Evolutionary conservation across 2,113 vertebrate species (phyloP), one percentile per base, ranked within the genome.

Genomic region (Eulemur rufifrons): DNA sequence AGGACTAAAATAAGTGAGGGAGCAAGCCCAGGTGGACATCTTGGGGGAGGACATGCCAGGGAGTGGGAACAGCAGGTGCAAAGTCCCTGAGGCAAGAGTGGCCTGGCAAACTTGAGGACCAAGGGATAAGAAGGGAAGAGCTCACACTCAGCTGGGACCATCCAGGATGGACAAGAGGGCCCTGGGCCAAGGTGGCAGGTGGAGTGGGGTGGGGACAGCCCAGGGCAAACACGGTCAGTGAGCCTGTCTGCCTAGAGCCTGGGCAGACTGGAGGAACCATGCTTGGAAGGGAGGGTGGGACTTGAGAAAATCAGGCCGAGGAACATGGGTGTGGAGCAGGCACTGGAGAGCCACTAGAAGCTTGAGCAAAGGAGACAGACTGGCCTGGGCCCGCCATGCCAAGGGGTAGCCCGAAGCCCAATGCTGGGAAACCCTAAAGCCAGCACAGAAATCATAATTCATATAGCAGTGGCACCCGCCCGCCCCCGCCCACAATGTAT

Each of bases 401-500:
- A 0, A 13, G 6, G 27, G 21, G 18, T 23, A 76, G 25, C 29
- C 29, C 5, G 1, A 18, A 32, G 45, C 20, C 50, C 50, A 94
- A 32, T 69, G 37, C 80, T 18, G 45, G 52, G n/a, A 64, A 89
- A 87, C 13, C 47, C 69, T 63, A 10, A 1, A 27, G 54, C 66
- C 6, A 3, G 92, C 84, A 23, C 8, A 56, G 47, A 86, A 82
- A 76, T n/a, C 54, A 29, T 45, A 32, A 89, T 2, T 23, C 78
- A 34, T 56, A 56, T 1, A 11, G 37, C 77, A 52, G 12, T 0
- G 32, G 25, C 61, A 47, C 29, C 37, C n/a, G 8, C 3, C 71
- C 34, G 6, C 42, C 5, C 42, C 5, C 39, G 4, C 42, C 5
- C 42, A 42, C 42, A 8, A 34, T 21, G 50, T 0, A 3, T 2